phyloP scores from a whole-genome alignment of 2,888 invertebrate species.

The Capitulum mitella region DNA sequence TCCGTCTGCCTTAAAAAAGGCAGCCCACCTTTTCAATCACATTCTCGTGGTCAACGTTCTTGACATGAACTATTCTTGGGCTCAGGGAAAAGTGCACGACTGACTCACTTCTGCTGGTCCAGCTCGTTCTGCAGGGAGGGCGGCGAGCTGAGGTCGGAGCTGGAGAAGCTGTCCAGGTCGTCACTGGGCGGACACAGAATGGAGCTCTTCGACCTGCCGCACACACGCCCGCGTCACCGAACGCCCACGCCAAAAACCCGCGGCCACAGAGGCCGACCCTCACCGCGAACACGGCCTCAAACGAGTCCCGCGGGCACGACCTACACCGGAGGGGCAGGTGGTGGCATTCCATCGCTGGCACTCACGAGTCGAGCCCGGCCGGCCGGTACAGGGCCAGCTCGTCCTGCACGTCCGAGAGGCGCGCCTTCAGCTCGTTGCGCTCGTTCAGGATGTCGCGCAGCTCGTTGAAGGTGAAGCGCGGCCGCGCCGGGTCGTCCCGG shows the following conservation, averaged over 20 bases:
- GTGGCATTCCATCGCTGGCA: too few species aligned
- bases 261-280: too few species aligned
- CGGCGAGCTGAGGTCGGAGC: conserved; percentile 21
- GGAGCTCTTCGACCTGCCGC: neutral
- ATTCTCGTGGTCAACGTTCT: too few species aligned
- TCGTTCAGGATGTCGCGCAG: conserved; percentile 80
- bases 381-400: conserved; percentile 70
- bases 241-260: too few species aligned
- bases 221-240: neutral
- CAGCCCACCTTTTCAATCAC: too few species aligned
- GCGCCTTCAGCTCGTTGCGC: conserved; percentile 86
- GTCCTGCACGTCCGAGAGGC: conserved; percentile 86
- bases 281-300: too few species aligned
- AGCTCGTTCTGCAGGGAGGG: conserved; percentile 22
- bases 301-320: too few species aligned
- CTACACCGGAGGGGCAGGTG: too few species aligned
- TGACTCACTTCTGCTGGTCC: conserved; percentile 4
- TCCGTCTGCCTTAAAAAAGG: too few species aligned
- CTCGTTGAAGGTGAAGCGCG: conserved; percentile 75
- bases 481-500: conserved; percentile 63
- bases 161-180: conserved; percentile 22
- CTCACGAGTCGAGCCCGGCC: conserved; percentile 46
- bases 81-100: too few species aligned
- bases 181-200: conserved; percentile 22
- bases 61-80: too few species aligned